These are phyloP conservation scores for Semotilus atromaculatus DNA, from an alignment of 2,797 vertebrate genomes.

Conservation along the genomic window DNA sequence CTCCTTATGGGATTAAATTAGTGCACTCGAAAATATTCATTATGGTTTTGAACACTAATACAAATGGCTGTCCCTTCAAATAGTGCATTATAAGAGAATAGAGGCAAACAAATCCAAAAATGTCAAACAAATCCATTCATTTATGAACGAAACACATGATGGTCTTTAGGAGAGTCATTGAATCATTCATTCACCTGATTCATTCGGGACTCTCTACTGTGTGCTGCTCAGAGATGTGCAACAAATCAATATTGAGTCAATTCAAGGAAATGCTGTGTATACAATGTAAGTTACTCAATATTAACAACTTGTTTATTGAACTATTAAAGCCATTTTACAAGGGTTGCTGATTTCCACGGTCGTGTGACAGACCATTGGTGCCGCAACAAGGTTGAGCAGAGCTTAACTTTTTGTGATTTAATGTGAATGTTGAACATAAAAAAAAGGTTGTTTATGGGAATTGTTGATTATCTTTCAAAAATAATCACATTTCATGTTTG, in stretches of 20 bases:
- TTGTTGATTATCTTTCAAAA: neutral
- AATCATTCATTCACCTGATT: neutral
- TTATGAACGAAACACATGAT: neutral
- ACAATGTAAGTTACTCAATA: neutral
- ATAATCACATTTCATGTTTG: conserved; percentile 25
- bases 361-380: neutral
- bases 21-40: neutral
- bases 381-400: neutral
- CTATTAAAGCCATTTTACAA: neutral
- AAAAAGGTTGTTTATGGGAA: neutral
- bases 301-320: neutral
- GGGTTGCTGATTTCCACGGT: neutral
- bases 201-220: neutral
- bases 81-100: neutral
- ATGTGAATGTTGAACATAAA: neutral
- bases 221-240: neutral
- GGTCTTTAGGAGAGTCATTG: neutral
- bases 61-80: neutral
- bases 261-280: neutral
- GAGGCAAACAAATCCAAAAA: neutral
- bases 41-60: neutral
- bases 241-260: neutral
- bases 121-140: neutral
- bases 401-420: neutral
- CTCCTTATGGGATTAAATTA: neutral